Evolutionary conservation across 1,140 invertebrate species (phyloP).

Genomic region (Steinernema feltiae): DNA sequence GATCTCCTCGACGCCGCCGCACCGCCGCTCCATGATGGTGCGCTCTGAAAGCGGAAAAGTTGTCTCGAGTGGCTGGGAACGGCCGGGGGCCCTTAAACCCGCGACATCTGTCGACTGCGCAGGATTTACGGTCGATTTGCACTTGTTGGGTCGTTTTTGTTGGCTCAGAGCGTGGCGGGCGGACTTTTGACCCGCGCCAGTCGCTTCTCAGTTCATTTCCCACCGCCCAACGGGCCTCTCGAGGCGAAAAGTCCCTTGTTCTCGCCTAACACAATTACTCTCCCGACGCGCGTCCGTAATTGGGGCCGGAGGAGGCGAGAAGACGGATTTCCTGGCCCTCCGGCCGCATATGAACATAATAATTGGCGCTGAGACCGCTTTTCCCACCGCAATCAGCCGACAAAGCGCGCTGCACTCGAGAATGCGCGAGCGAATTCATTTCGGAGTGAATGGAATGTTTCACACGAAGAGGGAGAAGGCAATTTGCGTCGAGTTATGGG

Average conservation of each 20-base stretch:
- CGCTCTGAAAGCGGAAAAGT: constrained; percentile 34
- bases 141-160: neutral
- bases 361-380: neutral
- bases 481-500: too few relatives aligned
- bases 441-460: neutral
- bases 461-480: neutral
- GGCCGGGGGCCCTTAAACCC: neutral
- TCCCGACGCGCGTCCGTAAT: constrained; percentile 5
- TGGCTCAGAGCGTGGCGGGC: too few relatives aligned
- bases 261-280: constrained; percentile 15
- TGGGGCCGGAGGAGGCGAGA: neutral
- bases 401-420: neutral
- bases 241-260: neutral
- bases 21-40: constrained; percentile 43
- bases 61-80: neutral
- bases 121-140: neutral
- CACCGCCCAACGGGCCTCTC: neutral
- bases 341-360: constrained; percentile 10
- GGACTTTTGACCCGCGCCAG: too few relatives aligned
- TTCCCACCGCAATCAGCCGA: constrained; percentile 2
- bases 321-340: neutral
- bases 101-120: neutral
- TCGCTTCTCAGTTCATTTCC: neutral
- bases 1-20: constrained; percentile 40
- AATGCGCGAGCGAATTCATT: too few relatives aligned